Percentiles rank a stretch among this genome's conserved stretches.
Conservation (phyloP, 2,888 invertebrate genomes). For the Crocallis elinguaria region DNA sequence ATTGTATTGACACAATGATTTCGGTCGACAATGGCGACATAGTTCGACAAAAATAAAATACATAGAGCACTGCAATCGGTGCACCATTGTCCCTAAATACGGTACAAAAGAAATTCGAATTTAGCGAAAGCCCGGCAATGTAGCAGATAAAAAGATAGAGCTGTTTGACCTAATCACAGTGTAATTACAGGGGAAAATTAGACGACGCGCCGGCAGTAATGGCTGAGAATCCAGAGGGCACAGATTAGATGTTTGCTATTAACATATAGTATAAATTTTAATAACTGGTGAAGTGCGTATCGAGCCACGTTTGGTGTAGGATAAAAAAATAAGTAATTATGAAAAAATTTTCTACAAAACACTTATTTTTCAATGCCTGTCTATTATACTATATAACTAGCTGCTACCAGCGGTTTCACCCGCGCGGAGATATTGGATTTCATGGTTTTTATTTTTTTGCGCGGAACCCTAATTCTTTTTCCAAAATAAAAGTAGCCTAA, state of each 20-base stretch:
- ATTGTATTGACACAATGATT: constrained; percentile 72
- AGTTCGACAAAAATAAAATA: constrained; percentile 69
- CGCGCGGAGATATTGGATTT: too few relatives aligned
- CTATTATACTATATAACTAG: too few relatives aligned
- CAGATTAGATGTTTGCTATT: too few relatives aligned
- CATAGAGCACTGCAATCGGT: constrained; percentile 71
- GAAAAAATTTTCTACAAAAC: constrained; percentile 16
- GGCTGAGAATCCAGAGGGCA: neutral
- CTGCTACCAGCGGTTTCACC: too few relatives aligned
- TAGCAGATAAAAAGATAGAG: constrained; percentile 48
- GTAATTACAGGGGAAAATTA: constrained; percentile 5
- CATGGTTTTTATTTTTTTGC: too few relatives aligned
- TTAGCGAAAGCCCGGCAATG: constrained; percentile 56
- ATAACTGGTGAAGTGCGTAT: too few relatives aligned
- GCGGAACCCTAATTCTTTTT: too few relatives aligned
- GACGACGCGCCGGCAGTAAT: neutral
- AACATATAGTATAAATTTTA: too few relatives aligned
- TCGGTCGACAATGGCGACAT: constrained; percentile 67
- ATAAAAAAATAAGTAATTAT: too few relatives aligned
- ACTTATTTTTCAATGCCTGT: too few relatives aligned
- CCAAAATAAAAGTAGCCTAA: too few relatives aligned
- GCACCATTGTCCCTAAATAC: constrained; percentile 76
- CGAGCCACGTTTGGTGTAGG: too few relatives aligned
- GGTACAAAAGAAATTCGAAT: constrained; percentile 68
- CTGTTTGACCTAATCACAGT: constrained; percentile 41